Conservation (phyloP, 2,113 vertebrate genomes). For the Scopus umbretta region DNA sequence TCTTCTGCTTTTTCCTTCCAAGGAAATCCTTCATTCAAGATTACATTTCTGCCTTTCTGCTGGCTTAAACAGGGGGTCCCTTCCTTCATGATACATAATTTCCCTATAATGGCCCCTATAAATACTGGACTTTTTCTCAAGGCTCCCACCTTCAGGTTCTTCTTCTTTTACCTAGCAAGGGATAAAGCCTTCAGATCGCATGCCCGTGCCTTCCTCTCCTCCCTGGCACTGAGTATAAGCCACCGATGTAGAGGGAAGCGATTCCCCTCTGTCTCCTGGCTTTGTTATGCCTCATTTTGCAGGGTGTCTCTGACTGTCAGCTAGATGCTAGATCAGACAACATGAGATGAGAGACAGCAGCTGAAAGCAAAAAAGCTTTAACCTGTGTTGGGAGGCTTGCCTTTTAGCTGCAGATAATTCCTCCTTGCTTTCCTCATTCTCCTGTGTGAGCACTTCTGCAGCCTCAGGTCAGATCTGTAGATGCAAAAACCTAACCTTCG, state of each 20-base stretch:
- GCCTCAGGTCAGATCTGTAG: neutral
- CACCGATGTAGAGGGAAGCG: neutral
- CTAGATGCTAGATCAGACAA: neutral
- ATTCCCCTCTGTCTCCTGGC: neutral
- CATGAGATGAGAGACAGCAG: neutral
- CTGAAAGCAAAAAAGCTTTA: slow-evolving; percentile 24
- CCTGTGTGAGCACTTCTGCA: neutral
- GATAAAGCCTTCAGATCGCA: neutral
- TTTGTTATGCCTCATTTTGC: slow-evolving; percentile 7
- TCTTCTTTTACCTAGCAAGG: neutral
- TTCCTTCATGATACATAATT: neutral
- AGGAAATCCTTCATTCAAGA: neutral
- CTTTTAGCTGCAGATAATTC: slow-evolving; percentile 4
- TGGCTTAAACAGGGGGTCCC: neutral
- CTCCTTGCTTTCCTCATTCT: neutral
- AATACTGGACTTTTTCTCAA: neutral
- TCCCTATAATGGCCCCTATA: neutral
- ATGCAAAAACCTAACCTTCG: neutral
- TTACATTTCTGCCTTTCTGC: neutral
- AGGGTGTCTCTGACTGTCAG: neutral
- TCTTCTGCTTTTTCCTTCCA: neutral
- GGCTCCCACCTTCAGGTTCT: neutral
- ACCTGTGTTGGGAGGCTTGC: neutral
- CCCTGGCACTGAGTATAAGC: neutral
- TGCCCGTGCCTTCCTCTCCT: neutral